Base-by-base conservation (phyloP, 2,113 vertebrate species). In the Donacobius atricapilla region DNA sequence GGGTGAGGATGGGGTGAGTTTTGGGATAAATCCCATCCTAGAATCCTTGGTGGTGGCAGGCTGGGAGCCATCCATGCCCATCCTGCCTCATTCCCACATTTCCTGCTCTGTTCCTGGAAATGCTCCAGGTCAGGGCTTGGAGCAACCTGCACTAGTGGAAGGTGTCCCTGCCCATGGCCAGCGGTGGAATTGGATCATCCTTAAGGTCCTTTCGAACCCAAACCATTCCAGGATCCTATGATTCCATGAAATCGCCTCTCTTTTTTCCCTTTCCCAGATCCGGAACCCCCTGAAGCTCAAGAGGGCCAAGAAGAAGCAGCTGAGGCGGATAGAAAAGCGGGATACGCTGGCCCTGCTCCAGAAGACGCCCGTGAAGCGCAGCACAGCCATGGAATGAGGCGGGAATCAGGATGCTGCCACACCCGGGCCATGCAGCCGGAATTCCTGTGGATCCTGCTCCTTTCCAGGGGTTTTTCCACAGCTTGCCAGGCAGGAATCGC, bases 281-380 rank as follows among this genome's bases (percentile, higher is more conserved):
- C 98, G 98, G 13, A 99, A 99, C 95, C 99, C 99, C 0, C 13
- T 98, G 53, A 99, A 99, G 95, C 98, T 99, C 56, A 99, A 99
- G 97, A 97, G 99, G 75, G 99, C 98, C 35, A 99, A 98, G 98
- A 99, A 99, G 98, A 98, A 99, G 92, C 98, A 99, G 30, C 97
- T 99, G 31, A 98, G 99, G 65, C 97, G 97, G 54, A 97, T 99
- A 10, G 98, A 99, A 93, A 99, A 99, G 97, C 97, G 99, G 87
- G 99, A 99, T 88, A 99, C 99, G 0, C 97, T 99, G 84, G 94
- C 97, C 8, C 83, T 98, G 94, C 96, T 99, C 66, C 98, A 99
- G 96, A 97, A 97, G 68, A 60, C 44, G 0, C 95, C 95, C 0
- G 54, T 72, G 21, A 63, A 27, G 63, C 48, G 9, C 53, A 70